These are phyloP conservation scores for Mantis religiosa DNA, from an alignment of 2,888 invertebrate genomes.

Conservation along the genomic window DNA sequence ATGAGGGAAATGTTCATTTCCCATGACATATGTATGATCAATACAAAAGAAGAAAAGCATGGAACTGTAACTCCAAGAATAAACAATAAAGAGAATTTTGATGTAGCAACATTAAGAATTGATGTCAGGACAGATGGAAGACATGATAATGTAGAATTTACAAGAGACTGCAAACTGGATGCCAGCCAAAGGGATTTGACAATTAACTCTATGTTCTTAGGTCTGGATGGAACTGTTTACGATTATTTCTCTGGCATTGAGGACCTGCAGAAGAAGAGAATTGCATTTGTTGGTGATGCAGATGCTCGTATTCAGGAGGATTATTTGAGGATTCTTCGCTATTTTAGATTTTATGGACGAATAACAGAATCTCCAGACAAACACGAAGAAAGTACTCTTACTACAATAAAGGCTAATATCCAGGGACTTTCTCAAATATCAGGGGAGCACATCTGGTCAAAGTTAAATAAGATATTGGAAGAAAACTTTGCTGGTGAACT, in stretches of 20 bases:
- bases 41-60: slow-evolving; percentile 87
- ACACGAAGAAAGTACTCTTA: slow-evolving; percentile 72
- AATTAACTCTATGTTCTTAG: slow-evolving; percentile 69
- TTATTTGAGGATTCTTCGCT: slow-evolving; percentile 87
- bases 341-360: slow-evolving; percentile 84
- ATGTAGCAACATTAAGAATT: slow-evolving; percentile 85
- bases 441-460: no score
- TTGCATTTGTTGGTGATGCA: slow-evolving; percentile 93
- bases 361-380: slow-evolving; percentile 65
- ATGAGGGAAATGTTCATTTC: slow-evolving; percentile 85
- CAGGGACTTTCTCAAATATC: slow-evolving; percentile 67
- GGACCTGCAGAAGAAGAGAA: slow-evolving; percentile 71
- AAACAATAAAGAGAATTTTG: slow-evolving; percentile 83
- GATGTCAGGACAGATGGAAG: slow-evolving; percentile 91
- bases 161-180: slow-evolving; percentile 89
- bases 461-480: no score
- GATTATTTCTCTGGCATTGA: slow-evolving; percentile 95
- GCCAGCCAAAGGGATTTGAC: slow-evolving; percentile 94
- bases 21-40: slow-evolving; percentile 86
- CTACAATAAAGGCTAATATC: slow-evolving; percentile 72
- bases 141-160: slow-evolving; percentile 92
- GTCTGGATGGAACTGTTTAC: slow-evolving; percentile 86
- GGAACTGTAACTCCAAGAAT: no score
- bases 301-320: slow-evolving; percentile 87
- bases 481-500: no score